Conservation (phyloP, 2,113 vertebrate genomes). For the Uria lomvia region DNA sequence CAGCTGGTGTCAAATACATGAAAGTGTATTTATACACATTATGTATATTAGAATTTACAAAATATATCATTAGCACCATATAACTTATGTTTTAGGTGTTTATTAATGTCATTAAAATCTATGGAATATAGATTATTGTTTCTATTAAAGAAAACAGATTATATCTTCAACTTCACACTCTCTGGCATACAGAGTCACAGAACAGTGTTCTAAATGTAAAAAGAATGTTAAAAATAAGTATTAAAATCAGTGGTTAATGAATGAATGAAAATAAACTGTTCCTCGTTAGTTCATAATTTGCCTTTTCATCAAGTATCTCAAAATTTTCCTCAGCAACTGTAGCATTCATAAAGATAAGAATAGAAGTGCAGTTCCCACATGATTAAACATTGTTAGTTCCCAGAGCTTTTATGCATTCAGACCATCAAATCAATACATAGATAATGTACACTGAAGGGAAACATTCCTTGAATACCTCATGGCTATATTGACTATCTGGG, state of each 20-base stretch:
- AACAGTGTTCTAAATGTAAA: not conserved
- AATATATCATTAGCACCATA: not conserved
- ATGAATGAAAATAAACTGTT: not conserved
- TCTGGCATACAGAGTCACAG: not conserved
- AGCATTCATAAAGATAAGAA: not conserved
- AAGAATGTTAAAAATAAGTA: not conserved
- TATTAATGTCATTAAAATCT: not conserved
- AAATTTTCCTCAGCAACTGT: conserved; percentile 12
- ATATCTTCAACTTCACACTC: not conserved
- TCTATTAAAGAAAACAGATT: not conserved
- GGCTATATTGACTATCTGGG: conserved; percentile 62
- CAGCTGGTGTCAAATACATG: not conserved
- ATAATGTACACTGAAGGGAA: conserved; percentile 18
- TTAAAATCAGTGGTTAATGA: not conserved
- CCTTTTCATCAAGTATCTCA: not conserved
- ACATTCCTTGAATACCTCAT: conserved; percentile 22
- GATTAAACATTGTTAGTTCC: conserved; percentile 23
- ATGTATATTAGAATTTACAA: not conserved
- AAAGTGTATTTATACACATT: not conserved
- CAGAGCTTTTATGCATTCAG: conserved; percentile 15
- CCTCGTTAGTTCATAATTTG: not conserved
- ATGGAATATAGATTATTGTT: not conserved
- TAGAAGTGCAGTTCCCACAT: conserved; percentile 27
- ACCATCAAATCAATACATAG: conserved; percentile 34
- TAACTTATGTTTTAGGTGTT: not conserved